Base-by-base conservation (phyloP, 2,888 invertebrate genomes). In the Xestobium rufovillosum region DNA sequence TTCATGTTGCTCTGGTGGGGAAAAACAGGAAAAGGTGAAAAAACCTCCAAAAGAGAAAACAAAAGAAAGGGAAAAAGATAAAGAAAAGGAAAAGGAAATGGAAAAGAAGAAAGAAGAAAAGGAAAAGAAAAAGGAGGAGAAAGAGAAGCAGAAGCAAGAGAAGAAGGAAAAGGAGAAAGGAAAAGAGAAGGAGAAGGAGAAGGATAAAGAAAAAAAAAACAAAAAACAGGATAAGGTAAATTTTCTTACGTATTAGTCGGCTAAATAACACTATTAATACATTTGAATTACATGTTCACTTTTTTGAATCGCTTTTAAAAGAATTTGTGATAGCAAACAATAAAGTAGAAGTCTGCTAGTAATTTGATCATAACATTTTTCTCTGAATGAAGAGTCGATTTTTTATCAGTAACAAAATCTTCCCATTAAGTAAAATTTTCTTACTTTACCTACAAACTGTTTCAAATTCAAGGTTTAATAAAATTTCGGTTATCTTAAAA, bases 1-100 rank as follows among this genome's bases (percentile, higher is more conserved):
- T 66, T 76, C 84, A 45, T 88, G 88, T 69, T 88, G 88, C 68
- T 79, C 79, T 50, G 80, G 76, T 38, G 70, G 70, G 70, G 71
- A 74, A 72, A 77, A 66, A 55, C 71, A 56, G 64, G 71, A 68
- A 65, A 71, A 55, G 60, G 63, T 39, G 61, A 68, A 60, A 65
- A 70, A 48, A 65, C 52, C 58, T 16, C 53, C 61, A 17, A 61
- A 60, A 44, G 56, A 61, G 37, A 56, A 57, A 44, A 45, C 53
- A 36, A 55, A 52, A 47, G 52, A 48, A 36, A 63, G 60, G 43
- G 68, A 67, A 42, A 73, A 71, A 40, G 69, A 68, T 41, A 73
- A 65, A 45, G 65, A 74, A 55, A 73, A 67, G 42, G 64, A 63
- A 36, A 64, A 66, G 55, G 59, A 63, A 41, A 59, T 64, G 34